Percentiles rank a stretch among this genome's conserved stretches.
Evolutionary conservation across 2,797 vertebrate species (phyloP).

Genomic region (Melanotaenia boesemani): DNA sequence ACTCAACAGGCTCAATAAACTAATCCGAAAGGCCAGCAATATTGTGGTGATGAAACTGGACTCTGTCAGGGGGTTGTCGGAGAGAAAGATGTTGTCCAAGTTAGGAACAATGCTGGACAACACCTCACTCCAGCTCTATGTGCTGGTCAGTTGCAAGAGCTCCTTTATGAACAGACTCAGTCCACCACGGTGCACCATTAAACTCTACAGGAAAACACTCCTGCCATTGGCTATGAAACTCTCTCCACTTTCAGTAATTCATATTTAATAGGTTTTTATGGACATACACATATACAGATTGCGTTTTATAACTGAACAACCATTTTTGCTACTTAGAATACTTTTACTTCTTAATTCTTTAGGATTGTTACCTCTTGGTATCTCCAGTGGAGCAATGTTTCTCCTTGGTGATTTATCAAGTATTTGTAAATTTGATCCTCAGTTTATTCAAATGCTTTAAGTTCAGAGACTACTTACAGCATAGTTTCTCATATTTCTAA

Average conservation of each 20-base stretch:
- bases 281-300: background rate
- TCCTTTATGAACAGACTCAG: background rate
- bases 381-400: no score
- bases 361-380: no score
- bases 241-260: background rate
- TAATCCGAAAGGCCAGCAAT: background rate
- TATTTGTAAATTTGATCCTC: background rate
- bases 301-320: no score
- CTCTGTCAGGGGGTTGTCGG: background rate
- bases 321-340: no score
- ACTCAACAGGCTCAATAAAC: constrained; percentile 4
- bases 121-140: background rate
- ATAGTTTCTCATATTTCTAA: constrained; percentile 16
- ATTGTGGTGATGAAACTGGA: background rate
- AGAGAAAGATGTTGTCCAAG: background rate
- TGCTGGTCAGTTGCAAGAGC: background rate
- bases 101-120: background rate
- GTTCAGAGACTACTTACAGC: constrained; percentile 3
- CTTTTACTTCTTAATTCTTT: no score
- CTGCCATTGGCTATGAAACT: no score
- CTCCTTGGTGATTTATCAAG: no score
- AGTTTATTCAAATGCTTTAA: constrained; percentile 3
- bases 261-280: background rate
- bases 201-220: no score
- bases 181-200: no score